Conservation (phyloP, 1,140 invertebrate genomes). For the Heliconius nattereri region DNA sequence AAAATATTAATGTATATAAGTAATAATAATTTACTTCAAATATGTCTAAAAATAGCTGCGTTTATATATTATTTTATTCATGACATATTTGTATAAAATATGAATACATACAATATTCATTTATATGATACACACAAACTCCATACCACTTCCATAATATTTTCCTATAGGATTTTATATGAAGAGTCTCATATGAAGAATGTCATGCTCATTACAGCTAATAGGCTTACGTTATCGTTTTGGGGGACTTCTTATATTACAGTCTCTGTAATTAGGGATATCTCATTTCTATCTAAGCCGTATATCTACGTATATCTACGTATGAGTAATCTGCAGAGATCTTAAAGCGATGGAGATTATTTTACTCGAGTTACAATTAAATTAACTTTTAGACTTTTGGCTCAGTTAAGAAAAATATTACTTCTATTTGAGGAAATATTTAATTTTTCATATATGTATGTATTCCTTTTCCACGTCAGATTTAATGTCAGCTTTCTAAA, state of each 20-base stretch:
- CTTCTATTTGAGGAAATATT: background rate
- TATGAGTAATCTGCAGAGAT: background rate
- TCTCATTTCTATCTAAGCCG: constrained; percentile 2
- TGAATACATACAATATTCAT: background rate
- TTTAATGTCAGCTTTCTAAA: no score
- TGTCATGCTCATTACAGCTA: constrained; percentile 26
- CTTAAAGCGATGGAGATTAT: background rate
- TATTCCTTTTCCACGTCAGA: no score
- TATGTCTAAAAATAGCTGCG: no score
- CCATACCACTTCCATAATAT: background rate
- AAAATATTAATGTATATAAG: no score
- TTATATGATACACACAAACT: background rate
- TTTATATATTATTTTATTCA: no score
- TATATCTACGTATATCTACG: background rate
- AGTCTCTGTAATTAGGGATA: constrained; percentile 12
- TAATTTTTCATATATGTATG: background rate
- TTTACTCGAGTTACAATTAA: constrained; percentile 4
- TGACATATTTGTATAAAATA: background rate
- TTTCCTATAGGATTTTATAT: background rate
- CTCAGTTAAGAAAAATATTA: background rate
- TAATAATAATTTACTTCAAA: no score
- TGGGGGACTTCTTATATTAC: constrained; percentile 24
- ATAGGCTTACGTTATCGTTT: constrained; percentile 27
- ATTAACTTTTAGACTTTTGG: background rate
- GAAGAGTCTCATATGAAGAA: constrained; percentile 13